phyloP scores from a whole-genome alignment of 2,113 vertebrate genomes.

The Tylochromis polylepis region DNA sequence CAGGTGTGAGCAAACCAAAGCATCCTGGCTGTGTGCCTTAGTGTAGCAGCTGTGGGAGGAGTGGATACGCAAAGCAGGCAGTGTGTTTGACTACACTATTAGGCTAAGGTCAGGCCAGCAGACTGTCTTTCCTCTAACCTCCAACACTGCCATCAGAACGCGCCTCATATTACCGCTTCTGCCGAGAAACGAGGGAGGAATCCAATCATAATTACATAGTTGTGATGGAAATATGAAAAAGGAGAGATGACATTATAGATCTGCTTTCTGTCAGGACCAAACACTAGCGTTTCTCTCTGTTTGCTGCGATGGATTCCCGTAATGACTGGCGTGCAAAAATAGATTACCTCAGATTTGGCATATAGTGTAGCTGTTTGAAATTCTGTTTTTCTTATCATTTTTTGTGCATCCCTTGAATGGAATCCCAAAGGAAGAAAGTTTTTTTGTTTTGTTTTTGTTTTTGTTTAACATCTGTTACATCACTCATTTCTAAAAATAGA shows the following conservation, averaged over 20 bases:
- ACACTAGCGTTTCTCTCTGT: slow-evolving; percentile 47
- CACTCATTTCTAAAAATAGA: background rate
- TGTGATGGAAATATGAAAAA: slow-evolving; percentile 68
- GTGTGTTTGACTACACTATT: slow-evolving; percentile 1
- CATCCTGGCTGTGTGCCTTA: background rate
- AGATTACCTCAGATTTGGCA: slow-evolving; percentile 29
- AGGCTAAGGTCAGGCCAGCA: slow-evolving; percentile 34
- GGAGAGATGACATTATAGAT: slow-evolving; percentile 65
- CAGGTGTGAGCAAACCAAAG: background rate
- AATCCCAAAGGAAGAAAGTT: background rate
- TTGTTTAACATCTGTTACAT: background rate
- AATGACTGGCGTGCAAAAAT: slow-evolving; percentile 61
- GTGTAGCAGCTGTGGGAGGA: background rate
- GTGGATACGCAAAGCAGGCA: background rate
- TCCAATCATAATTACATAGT: slow-evolving; percentile 72
- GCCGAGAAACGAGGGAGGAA: slow-evolving; percentile 66
- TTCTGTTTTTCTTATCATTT: slow-evolving; percentile 23
- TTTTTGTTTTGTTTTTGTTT: background rate
- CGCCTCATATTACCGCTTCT: slow-evolving; percentile 67
- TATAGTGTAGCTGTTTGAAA: slow-evolving; percentile 1
- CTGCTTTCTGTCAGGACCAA: slow-evolving; percentile 52
- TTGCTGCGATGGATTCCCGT: slow-evolving; percentile 57
- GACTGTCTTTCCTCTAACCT: slow-evolving; percentile 70
- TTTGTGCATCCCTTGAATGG: background rate
- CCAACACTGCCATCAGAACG: slow-evolving; percentile 38